phyloP scores from a whole-genome alignment of 2,113 vertebrate species.

The Bagarius yarrelli region DNA sequence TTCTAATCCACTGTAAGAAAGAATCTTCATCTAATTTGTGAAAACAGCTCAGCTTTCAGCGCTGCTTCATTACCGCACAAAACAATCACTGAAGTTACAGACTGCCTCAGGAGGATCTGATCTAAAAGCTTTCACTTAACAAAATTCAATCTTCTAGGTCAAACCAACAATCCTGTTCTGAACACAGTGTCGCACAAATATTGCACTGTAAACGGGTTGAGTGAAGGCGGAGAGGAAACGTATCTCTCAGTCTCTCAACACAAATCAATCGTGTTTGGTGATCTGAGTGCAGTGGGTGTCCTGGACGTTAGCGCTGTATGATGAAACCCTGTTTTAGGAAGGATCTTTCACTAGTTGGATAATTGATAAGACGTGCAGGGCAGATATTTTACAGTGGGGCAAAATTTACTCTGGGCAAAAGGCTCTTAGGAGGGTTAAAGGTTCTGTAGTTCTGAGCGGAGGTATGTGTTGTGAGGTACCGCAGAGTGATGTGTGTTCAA shows the following conservation, averaged over 20 bases:
- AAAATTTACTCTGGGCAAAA: not conserved
- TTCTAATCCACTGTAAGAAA: no score
- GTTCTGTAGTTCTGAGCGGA: not conserved
- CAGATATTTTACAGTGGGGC: no score
- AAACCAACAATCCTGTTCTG: not conserved
- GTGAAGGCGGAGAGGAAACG: no score
- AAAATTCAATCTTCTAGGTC: not conserved
- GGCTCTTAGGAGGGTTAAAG: not conserved
- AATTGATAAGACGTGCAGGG: not conserved
- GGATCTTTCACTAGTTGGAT: no score
- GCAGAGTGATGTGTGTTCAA: not conserved
- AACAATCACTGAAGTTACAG: not conserved
- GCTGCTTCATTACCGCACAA: not conserved
- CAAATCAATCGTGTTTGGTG: slow-evolving; percentile 9
- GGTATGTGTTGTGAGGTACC: not conserved
- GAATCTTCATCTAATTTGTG: no score
- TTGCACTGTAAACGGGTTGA: no score
- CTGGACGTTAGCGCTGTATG: not conserved
- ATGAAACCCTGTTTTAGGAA: no score
- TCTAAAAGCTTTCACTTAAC: not conserved
- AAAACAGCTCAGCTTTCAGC: no score
- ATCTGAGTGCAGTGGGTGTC: not conserved
- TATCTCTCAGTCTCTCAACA: slow-evolving; percentile 7
- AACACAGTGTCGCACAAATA: not conserved
- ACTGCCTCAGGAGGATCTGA: not conserved